Conservation (phyloP, 2,113 vertebrate genomes). For the Ranitomeya imitator region DNA sequence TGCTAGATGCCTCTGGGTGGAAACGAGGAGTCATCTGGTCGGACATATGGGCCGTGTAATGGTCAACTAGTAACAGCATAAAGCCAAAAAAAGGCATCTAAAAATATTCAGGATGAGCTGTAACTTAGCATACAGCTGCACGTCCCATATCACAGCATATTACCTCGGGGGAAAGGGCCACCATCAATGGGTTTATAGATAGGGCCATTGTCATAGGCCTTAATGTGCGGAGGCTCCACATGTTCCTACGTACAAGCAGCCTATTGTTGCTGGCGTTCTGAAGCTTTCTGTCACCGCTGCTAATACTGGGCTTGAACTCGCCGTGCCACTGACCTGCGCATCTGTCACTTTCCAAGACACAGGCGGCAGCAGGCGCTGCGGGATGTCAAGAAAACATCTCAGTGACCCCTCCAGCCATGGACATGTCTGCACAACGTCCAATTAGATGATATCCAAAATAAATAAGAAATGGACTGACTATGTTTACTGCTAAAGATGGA, state of each 20-base stretch:
- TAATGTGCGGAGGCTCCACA: background rate
- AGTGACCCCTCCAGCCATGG: background rate
- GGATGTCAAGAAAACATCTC: slow-evolving; percentile 55
- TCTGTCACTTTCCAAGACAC: slow-evolving; percentile 59
- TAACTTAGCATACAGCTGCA: slow-evolving; percentile 28
- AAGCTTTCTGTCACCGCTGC: slow-evolving; percentile 17
- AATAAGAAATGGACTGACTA: background rate
- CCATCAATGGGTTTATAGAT: rapidly evolving
- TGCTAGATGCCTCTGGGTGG: background rate
- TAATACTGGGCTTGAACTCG: slow-evolving; percentile 37
- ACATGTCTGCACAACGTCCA: slow-evolving; percentile 14
- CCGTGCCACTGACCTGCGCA: slow-evolving; percentile 63
- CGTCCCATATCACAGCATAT: background rate
- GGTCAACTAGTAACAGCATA: background rate
- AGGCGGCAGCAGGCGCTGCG: slow-evolving; percentile 60
- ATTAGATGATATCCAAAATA: background rate
- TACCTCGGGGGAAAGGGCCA: background rate
- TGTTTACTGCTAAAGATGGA: background rate
- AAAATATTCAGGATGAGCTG: slow-evolving; percentile 28
- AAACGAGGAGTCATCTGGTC: slow-evolving; percentile 31
- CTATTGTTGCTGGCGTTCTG: slow-evolving; percentile 56
- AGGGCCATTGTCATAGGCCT: background rate
- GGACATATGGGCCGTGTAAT: slow-evolving; percentile 37
- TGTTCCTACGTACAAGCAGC: slow-evolving; percentile 53
- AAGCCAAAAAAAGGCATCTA: background rate